These are phyloP conservation scores for Lepetodrilus schrolli DNA, from an alignment of 2,888 invertebrate species.

Conservation along the genomic window DNA sequence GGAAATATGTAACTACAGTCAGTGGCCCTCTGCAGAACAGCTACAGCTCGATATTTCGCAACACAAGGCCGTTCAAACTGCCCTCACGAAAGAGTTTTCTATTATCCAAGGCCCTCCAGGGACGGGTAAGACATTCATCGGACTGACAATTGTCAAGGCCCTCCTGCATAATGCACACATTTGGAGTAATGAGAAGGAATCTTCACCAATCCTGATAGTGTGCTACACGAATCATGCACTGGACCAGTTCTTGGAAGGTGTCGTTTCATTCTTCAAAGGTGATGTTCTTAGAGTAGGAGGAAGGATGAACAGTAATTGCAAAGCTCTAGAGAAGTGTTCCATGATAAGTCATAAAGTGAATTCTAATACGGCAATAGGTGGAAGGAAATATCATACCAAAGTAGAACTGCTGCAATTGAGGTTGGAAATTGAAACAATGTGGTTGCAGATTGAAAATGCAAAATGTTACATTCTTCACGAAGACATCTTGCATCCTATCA, in stretches of 20 bases:
- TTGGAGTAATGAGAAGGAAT: conserved; percentile 67
- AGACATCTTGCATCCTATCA: conserved; percentile 27
- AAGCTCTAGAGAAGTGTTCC: conserved; percentile 20
- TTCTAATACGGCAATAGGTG: not conserved
- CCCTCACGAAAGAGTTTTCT: conserved; percentile 69
- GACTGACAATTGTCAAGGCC: conserved; percentile 82
- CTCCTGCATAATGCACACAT: conserved; percentile 79
- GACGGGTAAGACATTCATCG: conserved; percentile 89
- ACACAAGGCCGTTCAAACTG: conserved; percentile 62
- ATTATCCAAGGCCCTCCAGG: conserved; percentile 83
- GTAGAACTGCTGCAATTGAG: not conserved
- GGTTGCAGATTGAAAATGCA: no score
- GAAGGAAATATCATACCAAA: conserved; percentile 31
- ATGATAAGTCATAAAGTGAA: not conserved
- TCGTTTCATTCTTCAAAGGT: conserved; percentile 50
- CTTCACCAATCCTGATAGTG: conserved; percentile 67
- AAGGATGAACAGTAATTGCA: conserved; percentile 49
- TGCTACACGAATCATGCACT: conserved; percentile 74
- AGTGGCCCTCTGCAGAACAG: conserved; percentile 57
- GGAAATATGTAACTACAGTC: not conserved
- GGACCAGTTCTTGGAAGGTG: conserved; percentile 73
- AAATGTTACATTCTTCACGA: conserved; percentile 46
- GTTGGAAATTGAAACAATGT: conserved; percentile 25
- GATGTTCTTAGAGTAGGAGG: conserved; percentile 69
- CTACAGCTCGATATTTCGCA: conserved; percentile 68